Evolutionary conservation across 1,140 invertebrate species (phyloP).

Genomic region (Neelides sp.): DNA sequence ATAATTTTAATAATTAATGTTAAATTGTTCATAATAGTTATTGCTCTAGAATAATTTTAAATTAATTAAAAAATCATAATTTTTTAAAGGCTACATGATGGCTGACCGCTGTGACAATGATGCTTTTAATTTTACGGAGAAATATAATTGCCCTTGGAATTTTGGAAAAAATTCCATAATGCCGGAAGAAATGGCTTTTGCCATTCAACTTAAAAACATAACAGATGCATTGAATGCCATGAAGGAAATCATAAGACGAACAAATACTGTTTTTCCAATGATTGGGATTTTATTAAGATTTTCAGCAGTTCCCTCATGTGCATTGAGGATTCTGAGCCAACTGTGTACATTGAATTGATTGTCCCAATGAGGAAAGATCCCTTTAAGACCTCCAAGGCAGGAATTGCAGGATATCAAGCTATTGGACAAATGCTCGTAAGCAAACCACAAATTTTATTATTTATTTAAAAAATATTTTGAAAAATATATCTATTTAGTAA

Average conservation of each 20-base stretch:
- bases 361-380: constrained; percentile 16
- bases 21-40: too few species aligned
- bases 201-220: constrained; percentile 9
- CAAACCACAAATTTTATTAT: background rate
- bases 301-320: too few species aligned
- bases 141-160: constrained; percentile 16
- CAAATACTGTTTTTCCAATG: constrained; percentile 12
- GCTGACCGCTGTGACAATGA: too few species aligned
- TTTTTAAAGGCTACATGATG: too few species aligned
- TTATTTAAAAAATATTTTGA: background rate
- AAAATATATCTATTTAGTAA: background rate
- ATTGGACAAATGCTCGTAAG: constrained; percentile 17
- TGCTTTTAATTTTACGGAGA: too few species aligned
- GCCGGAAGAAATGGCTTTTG: constrained; percentile 16
- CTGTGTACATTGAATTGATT: constrained; percentile 6
- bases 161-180: constrained; percentile 9
- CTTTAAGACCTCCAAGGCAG: constrained; percentile 1
- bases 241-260: constrained; percentile 10
- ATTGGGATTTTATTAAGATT: constrained; percentile 21
- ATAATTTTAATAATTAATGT: too few species aligned
- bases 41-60: too few species aligned
- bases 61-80: too few species aligned
- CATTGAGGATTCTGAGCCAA: background rate
- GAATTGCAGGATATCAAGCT: constrained; percentile 13
- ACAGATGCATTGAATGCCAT: constrained; percentile 8